Conservation (phyloP, 1,140 invertebrate genomes). For the Drosophila truncata region DNA sequence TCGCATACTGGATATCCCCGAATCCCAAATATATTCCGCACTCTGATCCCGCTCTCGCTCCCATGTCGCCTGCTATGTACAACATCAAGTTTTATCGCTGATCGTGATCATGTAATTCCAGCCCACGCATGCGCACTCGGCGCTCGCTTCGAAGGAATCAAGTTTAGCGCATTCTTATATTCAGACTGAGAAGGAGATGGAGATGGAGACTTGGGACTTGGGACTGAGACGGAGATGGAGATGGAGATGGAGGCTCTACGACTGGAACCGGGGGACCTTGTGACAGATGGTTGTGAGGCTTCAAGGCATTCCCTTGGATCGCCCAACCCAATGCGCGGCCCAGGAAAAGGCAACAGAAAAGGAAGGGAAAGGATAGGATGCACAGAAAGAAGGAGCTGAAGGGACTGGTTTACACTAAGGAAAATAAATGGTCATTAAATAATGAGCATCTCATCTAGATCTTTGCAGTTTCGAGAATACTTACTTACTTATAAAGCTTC, state of each 20-base stretch:
- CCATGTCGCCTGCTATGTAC: conserved; percentile 74
- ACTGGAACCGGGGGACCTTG: conserved; percentile 63
- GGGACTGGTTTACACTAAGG: conserved; percentile 44
- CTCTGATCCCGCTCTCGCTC: conserved; percentile 8
- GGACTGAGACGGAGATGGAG: conserved; percentile 3
- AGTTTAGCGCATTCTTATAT: conserved; percentile 83
- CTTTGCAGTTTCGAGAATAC: no score
- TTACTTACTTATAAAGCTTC: not conserved
- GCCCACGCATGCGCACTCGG: conserved; percentile 84
- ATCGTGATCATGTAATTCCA: conserved; percentile 85
- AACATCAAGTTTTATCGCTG: conserved; percentile 85
- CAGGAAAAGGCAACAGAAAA: conserved; percentile 29
- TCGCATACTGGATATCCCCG: conserved; percentile 9
- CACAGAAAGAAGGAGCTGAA: conserved; percentile 26
- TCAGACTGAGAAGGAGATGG: conserved; percentile 35
- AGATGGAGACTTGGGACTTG: conserved; percentile 3
- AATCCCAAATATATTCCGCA: conserved; percentile 8
- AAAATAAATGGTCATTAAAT: not conserved
- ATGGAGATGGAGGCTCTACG: conserved; percentile 18
- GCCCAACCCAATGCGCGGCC: conserved; percentile 35
- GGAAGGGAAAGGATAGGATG: conserved; percentile 36
- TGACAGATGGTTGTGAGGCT: conserved; percentile 77
- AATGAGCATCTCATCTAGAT: no score
- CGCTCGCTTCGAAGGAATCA: conserved; percentile 75
- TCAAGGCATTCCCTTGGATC: conserved; percentile 70